Evolutionary conservation across 1,140 invertebrate genomes (phyloP).

Genomic region (Phymastichus coffea): DNA sequence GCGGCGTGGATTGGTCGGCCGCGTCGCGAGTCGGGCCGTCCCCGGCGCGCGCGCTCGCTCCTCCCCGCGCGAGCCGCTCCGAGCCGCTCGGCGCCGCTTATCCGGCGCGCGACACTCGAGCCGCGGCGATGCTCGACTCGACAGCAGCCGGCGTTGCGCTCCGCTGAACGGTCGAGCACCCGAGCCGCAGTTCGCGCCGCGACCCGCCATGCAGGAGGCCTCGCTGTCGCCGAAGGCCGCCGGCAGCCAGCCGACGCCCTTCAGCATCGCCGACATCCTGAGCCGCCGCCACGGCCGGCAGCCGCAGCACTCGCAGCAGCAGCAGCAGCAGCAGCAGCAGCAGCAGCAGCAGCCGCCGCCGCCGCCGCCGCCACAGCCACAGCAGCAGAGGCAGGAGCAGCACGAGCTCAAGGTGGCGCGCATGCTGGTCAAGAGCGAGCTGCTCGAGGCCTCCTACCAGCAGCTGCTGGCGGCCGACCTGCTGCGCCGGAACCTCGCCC

Average conservation of each 20-base stretch:
- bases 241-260: slow-evolving; percentile 49
- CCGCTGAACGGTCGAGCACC: too few relatives aligned
- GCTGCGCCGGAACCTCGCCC: slow-evolving; percentile 44
- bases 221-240: slow-evolving; percentile 42
- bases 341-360: not conserved
- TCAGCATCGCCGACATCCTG: slow-evolving; percentile 53
- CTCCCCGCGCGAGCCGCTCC: not conserved
- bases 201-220: too few relatives aligned
- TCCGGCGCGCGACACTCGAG: not conserved
- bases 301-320: not conserved
- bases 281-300: slow-evolving; percentile 27
- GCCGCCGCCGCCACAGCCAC: not conserved
- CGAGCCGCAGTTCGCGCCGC: too few relatives aligned
- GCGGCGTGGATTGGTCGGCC: too few relatives aligned
- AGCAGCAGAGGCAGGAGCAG: not conserved
- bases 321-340: not conserved
- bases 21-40: too few relatives aligned
- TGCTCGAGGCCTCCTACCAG: not conserved
- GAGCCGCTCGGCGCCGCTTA: not conserved
- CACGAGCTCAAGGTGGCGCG: slow-evolving; percentile 16
- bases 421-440: slow-evolving; percentile 20
- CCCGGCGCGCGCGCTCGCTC: not conserved
- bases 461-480: slow-evolving; percentile 23
- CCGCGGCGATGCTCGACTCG: slow-evolving; percentile 16
- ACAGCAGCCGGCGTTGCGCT: not conserved